Percentiles rank a stretch among this genome's conserved stretches.
Conservation (phyloP, 2,113 vertebrate species). For the Zingel zingel region DNA sequence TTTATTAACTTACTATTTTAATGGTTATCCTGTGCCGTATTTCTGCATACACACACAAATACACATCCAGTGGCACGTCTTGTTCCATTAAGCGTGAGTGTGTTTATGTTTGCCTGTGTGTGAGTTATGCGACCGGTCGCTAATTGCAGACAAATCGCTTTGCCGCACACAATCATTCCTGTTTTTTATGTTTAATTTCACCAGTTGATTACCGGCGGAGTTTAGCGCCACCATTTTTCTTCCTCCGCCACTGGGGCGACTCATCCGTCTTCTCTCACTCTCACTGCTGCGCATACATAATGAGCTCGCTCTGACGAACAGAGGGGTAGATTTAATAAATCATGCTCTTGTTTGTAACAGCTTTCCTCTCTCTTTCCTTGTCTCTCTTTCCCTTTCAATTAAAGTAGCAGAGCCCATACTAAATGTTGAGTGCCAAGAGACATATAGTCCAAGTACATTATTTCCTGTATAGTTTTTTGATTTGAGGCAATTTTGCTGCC, state of each 20-base stretch:
- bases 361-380: slow-evolving; percentile 73
- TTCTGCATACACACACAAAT: slow-evolving; percentile 54
- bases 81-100: slow-evolving; percentile 68
- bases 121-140: slow-evolving; percentile 81
- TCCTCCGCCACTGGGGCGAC: slow-evolving; percentile 74
- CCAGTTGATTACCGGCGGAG: slow-evolving; percentile 85
- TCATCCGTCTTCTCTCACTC: slow-evolving; percentile 80
- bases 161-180: slow-evolving; percentile 87
- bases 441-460: slow-evolving; percentile 69
- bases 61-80: slow-evolving; percentile 62
- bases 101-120: slow-evolving; percentile 73
- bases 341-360: slow-evolving; percentile 86
- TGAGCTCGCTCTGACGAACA: slow-evolving; percentile 81
- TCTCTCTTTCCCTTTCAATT: slow-evolving; percentile 79
- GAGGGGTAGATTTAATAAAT: slow-evolving; percentile 88
- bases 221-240: slow-evolving; percentile 81
- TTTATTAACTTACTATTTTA: slow-evolving; percentile 82
- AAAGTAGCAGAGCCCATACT: slow-evolving; percentile 68
- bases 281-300: slow-evolving; percentile 80
- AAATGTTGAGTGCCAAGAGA: slow-evolving; percentile 67
- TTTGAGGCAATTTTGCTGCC: slow-evolving; percentile 61
- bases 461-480: slow-evolving; percentile 67
- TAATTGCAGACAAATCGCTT: slow-evolving; percentile 89
- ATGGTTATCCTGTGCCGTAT: slow-evolving; percentile 66
- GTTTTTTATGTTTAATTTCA: slow-evolving; percentile 87